Percentiles rank a stretch among this genome's conserved stretches.
phyloP scores from a whole-genome alignment of 2,888 invertebrate genomes.

The Phyllotreta striolata region DNA sequence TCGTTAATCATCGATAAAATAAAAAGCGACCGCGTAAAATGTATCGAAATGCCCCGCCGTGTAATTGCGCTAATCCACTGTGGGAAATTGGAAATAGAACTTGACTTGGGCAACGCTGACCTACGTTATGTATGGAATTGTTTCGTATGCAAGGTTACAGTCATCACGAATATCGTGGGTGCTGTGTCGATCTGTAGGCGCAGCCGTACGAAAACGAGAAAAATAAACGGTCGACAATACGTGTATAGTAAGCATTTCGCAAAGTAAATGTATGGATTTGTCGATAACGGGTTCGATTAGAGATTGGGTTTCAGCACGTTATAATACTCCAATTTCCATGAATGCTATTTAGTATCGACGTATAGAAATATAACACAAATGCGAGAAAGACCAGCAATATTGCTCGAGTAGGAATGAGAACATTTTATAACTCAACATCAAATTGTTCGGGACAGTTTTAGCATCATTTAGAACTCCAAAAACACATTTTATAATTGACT shows the following conservation, averaged over 20 bases:
- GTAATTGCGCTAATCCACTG: neutral
- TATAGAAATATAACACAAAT: too few species aligned
- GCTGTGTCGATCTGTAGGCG: constrained; percentile 40
- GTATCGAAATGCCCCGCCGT: too few species aligned
- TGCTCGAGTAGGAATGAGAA: too few species aligned
- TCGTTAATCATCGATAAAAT: neutral
- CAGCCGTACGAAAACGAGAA: constrained; percentile 34
- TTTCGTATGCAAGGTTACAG: constrained; percentile 42
- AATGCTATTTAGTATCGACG: constrained; percentile 2
- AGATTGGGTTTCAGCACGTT: constrained; percentile 22
- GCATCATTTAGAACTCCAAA: too few species aligned
- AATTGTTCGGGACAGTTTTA: too few species aligned
- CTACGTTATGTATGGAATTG: constrained; percentile 36
- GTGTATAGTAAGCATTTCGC: constrained; percentile 31
- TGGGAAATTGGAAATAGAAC: constrained; percentile 9
- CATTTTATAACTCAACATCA: too few species aligned
- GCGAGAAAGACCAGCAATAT: too few species aligned
- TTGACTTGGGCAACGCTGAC: constrained; percentile 14
- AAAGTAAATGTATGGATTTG: constrained; percentile 33
- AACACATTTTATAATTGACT: too few species aligned
- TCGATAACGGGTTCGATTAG: constrained; percentile 28
- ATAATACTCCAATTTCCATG: constrained; percentile 22
- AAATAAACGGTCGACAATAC: constrained; percentile 30
- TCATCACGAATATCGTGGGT: constrained; percentile 44
- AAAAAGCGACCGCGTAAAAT: too few species aligned